Percentiles rank a stretch among this genome's conserved stretches.
Evolutionary conservation across 2,113 vertebrate species (phyloP).

Genomic region (Mormyrus iriodes): DNA sequence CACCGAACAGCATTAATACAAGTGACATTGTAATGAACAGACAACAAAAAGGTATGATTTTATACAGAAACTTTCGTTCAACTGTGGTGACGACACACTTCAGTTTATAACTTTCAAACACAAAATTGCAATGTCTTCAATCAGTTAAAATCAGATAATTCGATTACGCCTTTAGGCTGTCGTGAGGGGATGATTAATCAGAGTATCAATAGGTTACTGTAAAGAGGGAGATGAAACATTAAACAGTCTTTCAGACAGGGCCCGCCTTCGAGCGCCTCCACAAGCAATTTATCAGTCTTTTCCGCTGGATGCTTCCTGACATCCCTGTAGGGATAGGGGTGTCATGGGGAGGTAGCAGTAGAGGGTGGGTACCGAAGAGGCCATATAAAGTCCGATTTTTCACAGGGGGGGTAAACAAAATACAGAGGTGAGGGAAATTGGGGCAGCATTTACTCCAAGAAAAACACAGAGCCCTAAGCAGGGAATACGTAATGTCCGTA

Average conservation of each 20-base stretch:
- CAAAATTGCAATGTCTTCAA: not conserved
- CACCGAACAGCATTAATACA: not conserved
- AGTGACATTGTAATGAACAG: not conserved
- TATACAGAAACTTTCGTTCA: not conserved
- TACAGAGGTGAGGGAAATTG: not conserved
- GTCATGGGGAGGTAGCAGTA: not conserved
- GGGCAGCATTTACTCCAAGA: not conserved
- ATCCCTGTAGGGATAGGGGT: not conserved
- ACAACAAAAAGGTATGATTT: not conserved
- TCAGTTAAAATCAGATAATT: not conserved
- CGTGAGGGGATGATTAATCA: not conserved
- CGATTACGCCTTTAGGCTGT: not conserved
- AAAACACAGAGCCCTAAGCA: not conserved
- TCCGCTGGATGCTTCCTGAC: not conserved
- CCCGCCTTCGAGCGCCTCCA: constrained; percentile 27
- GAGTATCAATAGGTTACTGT: not conserved
- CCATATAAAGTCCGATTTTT: not conserved
- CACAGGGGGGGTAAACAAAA: not conserved
- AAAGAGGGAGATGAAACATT: not conserved
- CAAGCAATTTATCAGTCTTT: constrained; percentile 37
- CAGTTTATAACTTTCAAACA: not conserved
- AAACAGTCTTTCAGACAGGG: no score
- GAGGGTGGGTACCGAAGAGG: not conserved
- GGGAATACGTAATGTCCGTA: not conserved
- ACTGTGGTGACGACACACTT: not conserved